These are phyloP conservation scores for Glaucomys volans DNA, from an alignment of 2,113 vertebrate genomes.

Conservation along the genomic window DNA sequence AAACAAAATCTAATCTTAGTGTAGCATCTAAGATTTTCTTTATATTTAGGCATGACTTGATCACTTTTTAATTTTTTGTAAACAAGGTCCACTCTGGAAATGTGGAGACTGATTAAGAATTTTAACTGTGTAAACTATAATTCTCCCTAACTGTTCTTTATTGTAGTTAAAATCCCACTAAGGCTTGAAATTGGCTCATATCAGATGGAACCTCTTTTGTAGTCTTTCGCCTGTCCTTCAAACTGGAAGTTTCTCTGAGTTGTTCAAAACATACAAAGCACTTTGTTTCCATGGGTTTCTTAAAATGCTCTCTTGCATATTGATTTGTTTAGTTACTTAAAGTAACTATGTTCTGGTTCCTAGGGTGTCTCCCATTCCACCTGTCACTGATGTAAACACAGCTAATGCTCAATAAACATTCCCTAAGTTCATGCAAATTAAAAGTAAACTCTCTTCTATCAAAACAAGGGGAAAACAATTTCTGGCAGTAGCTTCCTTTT, in stretches of 20 bases:
- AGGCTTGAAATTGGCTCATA: background rate
- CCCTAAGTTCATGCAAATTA: background rate
- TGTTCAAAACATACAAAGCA: background rate
- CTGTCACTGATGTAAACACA: background rate
- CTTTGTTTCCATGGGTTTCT: background rate
- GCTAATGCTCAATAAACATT: background rate
- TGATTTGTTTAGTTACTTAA: background rate
- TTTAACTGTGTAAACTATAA: background rate
- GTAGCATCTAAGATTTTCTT: background rate
- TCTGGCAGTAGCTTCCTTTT: background rate
- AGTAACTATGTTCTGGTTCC: background rate
- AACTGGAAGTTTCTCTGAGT: background rate
- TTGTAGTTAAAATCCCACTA: background rate
- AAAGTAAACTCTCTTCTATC: background rate
- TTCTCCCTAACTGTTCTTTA: background rate
- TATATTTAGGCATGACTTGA: background rate
- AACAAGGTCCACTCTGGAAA: background rate
- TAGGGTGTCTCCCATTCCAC: background rate
- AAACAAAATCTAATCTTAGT: background rate
- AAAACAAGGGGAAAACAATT: conserved; percentile 41
- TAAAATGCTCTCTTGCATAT: background rate
- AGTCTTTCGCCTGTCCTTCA: background rate
- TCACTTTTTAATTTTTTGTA: background rate
- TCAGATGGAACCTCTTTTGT: background rate
- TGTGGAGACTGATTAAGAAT: background rate